These are phyloP conservation scores for Enteromius afrohamiltoni DNA, from an alignment of 2,797 vertebrate species.

Conservation along the genomic window DNA sequence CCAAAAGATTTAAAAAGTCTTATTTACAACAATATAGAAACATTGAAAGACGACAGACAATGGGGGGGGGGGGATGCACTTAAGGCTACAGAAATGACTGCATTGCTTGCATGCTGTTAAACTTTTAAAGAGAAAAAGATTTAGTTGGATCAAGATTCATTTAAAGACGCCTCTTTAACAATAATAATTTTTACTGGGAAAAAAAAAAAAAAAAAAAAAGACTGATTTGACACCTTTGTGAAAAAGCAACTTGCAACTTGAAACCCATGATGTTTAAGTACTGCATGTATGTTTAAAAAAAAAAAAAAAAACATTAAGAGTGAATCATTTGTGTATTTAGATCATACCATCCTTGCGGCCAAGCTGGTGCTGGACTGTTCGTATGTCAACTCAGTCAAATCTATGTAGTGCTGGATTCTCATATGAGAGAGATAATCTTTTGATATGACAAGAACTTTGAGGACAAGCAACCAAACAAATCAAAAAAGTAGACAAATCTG, in stretches of 20 bases:
- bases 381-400: background rate
- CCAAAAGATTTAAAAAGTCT: conserved; percentile 70
- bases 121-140: background rate
- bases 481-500: background rate
- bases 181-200: background rate
- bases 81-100: conserved; percentile 24
- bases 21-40: conserved; percentile 72
- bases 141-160: background rate
- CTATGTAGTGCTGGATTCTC: background rate
- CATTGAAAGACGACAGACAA: conserved; percentile 47
- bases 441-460: background rate
- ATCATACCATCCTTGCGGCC: background rate
- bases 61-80: conserved; percentile 1
- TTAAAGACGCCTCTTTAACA: background rate
- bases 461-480: background rate
- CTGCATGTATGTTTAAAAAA: too few species aligned
- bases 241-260: background rate
- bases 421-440: background rate
- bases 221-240: background rate
- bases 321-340: background rate
- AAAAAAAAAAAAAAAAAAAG: background rate
- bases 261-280: background rate
- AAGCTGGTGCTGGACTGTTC: background rate
- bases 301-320: background rate
- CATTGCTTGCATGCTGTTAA: background rate